Evolutionary conservation across 2,888 invertebrate genomes (phyloP).

Genomic region (Corbicula japonica): DNA sequence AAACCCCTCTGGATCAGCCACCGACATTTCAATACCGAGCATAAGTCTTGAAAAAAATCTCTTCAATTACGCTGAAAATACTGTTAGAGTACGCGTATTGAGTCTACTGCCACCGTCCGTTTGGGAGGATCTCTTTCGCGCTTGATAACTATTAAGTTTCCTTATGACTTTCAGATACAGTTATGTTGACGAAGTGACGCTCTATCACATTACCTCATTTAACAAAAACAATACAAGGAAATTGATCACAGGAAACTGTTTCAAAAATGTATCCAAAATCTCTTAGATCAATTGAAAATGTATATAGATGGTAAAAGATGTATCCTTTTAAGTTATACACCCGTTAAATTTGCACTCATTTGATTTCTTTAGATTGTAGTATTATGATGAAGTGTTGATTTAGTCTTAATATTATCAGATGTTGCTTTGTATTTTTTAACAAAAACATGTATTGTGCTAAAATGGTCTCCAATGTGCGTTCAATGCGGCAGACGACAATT

Average conservation of each 20-base stretch:
- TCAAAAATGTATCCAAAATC: slow-evolving; percentile 14
- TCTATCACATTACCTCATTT: no score
- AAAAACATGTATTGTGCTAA: slow-evolving; percentile 18
- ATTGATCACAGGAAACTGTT: slow-evolving; percentile 15
- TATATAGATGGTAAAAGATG: slow-evolving; percentile 25
- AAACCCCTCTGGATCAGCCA: no score
- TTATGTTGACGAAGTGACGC: no score
- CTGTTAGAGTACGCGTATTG: no score
- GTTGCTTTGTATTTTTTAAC: slow-evolving; percentile 11
- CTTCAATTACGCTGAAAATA: no score
- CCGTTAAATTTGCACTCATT: slow-evolving; percentile 21
- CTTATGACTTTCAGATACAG: no score
- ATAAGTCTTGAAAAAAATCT: no score
- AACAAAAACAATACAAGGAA: slow-evolving; percentile 10
- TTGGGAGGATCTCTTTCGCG: no score
- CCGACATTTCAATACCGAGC: no score
- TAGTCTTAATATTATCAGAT: slow-evolving; percentile 20
- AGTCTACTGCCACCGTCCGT: no score
- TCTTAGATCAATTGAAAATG: slow-evolving; percentile 16
- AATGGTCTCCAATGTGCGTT: background rate
- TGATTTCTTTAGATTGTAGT: slow-evolving; percentile 4
- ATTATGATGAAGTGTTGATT: slow-evolving; percentile 25
- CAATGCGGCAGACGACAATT: slow-evolving; percentile 23
- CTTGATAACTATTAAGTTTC: no score
- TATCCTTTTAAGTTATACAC: slow-evolving; percentile 32